Conservation (phyloP, 2,888 invertebrate species). For the Mesopsocus fuscifrons region DNA sequence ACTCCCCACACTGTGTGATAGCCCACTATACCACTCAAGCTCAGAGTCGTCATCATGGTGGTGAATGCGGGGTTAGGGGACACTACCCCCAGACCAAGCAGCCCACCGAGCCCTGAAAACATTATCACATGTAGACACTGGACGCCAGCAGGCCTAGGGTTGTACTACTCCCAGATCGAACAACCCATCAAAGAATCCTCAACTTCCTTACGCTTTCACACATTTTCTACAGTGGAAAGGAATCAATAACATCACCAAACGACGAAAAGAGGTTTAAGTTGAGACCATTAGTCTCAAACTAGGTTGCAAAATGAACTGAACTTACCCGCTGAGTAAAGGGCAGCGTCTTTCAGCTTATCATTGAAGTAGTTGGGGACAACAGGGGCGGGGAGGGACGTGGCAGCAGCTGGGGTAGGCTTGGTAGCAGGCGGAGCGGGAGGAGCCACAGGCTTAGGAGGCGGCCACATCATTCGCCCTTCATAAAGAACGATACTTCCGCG, state of each 20-base stretch:
- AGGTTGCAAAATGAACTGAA: too few relatives aligned
- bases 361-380: constrained; percentile 43
- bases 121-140: too few relatives aligned
- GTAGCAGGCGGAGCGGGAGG: constrained; percentile 29
- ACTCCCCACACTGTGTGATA: constrained; percentile 90
- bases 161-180: constrained; percentile 4
- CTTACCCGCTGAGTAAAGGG: constrained; percentile 46
- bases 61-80: constrained; percentile 75
- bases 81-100: constrained; percentile 46
- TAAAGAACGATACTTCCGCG: constrained; percentile 63
- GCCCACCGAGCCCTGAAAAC: constrained; percentile 41
- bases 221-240: too few relatives aligned
- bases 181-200: constrained; percentile 1
- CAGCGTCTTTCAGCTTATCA: constrained; percentile 43
- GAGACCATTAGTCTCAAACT: too few relatives aligned
- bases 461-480: constrained; percentile 59
- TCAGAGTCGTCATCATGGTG: constrained; percentile 71
- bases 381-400: constrained; percentile 23
- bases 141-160: constrained; percentile 12
- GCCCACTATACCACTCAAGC: constrained; percentile 59
- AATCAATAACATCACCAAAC: too few relatives aligned
- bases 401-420: constrained; percentile 23
- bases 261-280: too few relatives aligned
- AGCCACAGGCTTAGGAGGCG: constrained; percentile 45
- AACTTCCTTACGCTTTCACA: too few relatives aligned